Evolutionary conservation across 53 echinoderm and acorn worm species (phyloP), one percentile per base, ranked within the genome.

Genomic region (Echinarachnius parma): DNA sequence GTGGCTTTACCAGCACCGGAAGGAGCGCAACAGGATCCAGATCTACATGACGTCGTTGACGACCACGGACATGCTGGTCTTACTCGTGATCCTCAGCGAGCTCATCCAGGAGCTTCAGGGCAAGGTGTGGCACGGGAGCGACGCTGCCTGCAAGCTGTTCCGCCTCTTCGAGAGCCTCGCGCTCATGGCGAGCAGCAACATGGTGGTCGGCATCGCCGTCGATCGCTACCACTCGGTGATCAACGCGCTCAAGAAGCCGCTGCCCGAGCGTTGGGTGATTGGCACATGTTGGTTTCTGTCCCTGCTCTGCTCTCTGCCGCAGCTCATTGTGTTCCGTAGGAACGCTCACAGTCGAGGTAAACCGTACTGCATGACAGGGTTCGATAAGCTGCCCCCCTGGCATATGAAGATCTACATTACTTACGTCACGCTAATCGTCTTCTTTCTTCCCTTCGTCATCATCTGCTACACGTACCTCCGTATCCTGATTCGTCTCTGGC

Each of bases 221-320:
- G 98, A 98, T 60, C 82, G 98, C 11, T 89, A 83, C 60, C 92
- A 98, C 53, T 90, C 98, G 0, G 88, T 98, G 31, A 88, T 91
- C 54, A 80, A 77, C 71, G 88, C 98, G 15, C 75, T 98, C 0
- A 88, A 88, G 74, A 87, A 83, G 35, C 88, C 84, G 4, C 81
- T 98, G 1, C 48, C 82, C 1, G 91, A 87, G 56, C 22, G 36
- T 42, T 47, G 20, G 37, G 83, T 98, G 8, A 98, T 98, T 46
- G 68, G 78, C 31, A 44, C 77, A 4, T 53, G 66, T 20, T 96
- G 96, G 96, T n/a, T 68, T 9, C 15, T 78, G 3, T 87, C 96
- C 4, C 60, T 77, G 9, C 24, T 87, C 9, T 74, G 87, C 4
- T 91, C 87, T 0, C 28, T 87, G 13, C 96, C 96, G 2, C 96